Conservation (phyloP, 2,888 invertebrate genomes). For the Electrophaes corylata region DNA sequence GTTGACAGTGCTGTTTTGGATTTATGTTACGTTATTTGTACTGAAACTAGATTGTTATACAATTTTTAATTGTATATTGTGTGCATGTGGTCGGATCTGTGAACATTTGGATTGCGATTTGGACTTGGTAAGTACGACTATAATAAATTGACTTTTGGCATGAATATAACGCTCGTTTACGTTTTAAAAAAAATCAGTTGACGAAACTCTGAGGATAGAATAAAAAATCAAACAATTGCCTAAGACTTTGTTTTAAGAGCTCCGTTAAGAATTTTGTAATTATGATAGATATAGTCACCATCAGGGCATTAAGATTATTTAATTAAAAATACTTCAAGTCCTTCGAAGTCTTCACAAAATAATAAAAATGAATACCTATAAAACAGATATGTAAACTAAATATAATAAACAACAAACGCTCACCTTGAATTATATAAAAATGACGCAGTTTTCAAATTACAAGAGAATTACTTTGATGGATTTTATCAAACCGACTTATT, state of each 20-base stretch:
- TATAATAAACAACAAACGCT: conserved; percentile 21
- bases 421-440: conserved; percentile 37
- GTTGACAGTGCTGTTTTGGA: conserved; percentile 47
- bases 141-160: neutral
- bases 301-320: neutral
- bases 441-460: conserved; percentile 24
- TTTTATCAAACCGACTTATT: neutral
- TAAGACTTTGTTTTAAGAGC: too few relatives aligned
- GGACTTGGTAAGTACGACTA: conserved; percentile 68
- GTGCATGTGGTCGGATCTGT: conserved; percentile 72
- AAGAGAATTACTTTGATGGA: conserved; percentile 5
- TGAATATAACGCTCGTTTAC: too few relatives aligned
- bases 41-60: conserved; percentile 50
- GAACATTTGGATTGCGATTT: conserved; percentile 80
- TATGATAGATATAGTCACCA: neutral
- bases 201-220: too few relatives aligned
- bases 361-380: conserved; percentile 2
- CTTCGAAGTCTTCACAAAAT: neutral
- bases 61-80: conserved; percentile 49
- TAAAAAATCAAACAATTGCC: too few relatives aligned
- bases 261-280: neutral
- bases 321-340: neutral
- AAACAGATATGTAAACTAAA: conserved; percentile 26
- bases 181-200: too few relatives aligned
- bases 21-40: conserved; percentile 39